Evolutionary conservation across 2,888 invertebrate species (phyloP).

Genomic region (Gisinianus flammeolus): DNA sequence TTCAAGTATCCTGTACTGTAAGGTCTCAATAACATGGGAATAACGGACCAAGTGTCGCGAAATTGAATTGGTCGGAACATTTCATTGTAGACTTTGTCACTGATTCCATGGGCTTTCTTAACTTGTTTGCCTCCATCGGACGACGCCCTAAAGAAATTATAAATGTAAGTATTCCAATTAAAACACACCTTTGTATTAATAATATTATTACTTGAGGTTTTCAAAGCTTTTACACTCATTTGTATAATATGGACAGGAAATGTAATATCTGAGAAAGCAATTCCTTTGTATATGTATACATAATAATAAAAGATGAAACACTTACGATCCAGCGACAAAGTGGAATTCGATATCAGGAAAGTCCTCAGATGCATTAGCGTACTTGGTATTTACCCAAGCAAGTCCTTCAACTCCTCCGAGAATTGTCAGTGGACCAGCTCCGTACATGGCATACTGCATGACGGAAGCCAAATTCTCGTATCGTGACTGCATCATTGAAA

Average conservation of each 20-base stretch:
- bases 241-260: too few species aligned
- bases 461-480: constrained; percentile 84
- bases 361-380: constrained; percentile 75
- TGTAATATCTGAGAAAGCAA: too few species aligned
- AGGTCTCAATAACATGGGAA: constrained; percentile 82
- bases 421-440: constrained; percentile 84
- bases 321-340: constrained; percentile 80
- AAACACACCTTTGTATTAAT: too few species aligned
- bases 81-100: constrained; percentile 78
- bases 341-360: constrained; percentile 92
- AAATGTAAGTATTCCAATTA: too few species aligned
- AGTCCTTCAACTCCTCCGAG: constrained; percentile 86
- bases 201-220: too few species aligned
- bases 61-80: constrained; percentile 79
- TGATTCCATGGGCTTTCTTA: constrained; percentile 68
- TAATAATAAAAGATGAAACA: constrained; percentile 46
- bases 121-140: constrained; percentile 62
- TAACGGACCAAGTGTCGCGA: constrained; percentile 78
- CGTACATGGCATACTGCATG: constrained; percentile 77
- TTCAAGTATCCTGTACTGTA: constrained; percentile 76
- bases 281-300: too few species aligned
- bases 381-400: constrained; percentile 84
- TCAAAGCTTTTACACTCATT: too few species aligned
- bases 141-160: constrained; percentile 57
- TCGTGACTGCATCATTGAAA: constrained; percentile 79